Percentiles rank a stretch among this genome's conserved stretches.
Evolutionary conservation across 2,797 vertebrate species (phyloP).

Genomic region (Aphelocoma californica): DNA sequence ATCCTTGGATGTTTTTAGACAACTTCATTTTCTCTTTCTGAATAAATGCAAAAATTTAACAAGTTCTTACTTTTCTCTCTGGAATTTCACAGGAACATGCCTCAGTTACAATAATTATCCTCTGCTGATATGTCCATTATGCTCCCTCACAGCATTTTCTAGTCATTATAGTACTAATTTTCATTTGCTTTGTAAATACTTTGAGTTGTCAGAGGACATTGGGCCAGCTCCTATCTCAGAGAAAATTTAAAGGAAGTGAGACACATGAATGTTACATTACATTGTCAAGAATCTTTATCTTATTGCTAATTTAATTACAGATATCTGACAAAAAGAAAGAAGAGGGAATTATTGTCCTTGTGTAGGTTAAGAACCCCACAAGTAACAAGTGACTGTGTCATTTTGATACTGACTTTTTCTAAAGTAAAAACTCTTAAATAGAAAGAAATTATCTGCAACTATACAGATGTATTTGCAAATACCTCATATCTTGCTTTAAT

Average conservation of each 20-base stretch:
- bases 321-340: not conserved
- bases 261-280: not conserved
- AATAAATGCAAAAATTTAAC: not conserved
- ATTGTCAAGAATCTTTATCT: not conserved
- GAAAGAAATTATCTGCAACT: not conserved
- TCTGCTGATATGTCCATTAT: not conserved
- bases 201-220: not conserved
- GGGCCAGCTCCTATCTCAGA: not conserved
- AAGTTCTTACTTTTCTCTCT: not conserved
- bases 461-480: not conserved
- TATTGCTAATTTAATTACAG: not conserved
- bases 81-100: not conserved
- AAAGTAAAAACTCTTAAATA: not conserved
- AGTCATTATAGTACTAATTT: not conserved
- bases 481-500: not conserved
- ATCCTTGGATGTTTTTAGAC: not conserved
- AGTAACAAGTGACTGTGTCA: not conserved
- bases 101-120: not conserved
- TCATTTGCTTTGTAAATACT: constrained; percentile 6
- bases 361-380: not conserved
- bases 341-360: not conserved
- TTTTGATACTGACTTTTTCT: not conserved
- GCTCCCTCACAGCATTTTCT: not conserved
- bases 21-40: not conserved
- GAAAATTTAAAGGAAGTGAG: not conserved